A percentile compares a stretch with the other conserved stretches of the same genome.
These are phyloP conservation scores for Epizoanthus scotinus DNA, from an alignment of 92 coral and sea anemone species.

Conservation along the genomic window DNA sequence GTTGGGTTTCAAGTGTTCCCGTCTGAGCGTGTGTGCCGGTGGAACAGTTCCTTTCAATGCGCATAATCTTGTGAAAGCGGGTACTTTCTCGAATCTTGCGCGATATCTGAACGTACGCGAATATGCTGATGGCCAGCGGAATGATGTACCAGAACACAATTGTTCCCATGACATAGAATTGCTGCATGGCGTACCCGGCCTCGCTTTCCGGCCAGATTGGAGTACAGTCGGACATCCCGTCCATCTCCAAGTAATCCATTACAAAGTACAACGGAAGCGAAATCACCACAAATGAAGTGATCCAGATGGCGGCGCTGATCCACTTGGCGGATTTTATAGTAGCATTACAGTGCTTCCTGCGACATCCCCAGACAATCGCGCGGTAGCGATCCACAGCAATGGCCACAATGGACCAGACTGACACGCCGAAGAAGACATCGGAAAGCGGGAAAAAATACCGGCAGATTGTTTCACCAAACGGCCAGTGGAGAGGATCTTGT, in stretches of 20 bases:
- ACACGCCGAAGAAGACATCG: slow-evolving; percentile 85
- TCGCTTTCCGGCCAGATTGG: slow-evolving; percentile 20
- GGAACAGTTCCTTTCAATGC: slow-evolving; percentile 18
- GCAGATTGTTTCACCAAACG: slow-evolving; percentile 66
- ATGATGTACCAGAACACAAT: slow-evolving; percentile 59
- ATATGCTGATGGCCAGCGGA: slow-evolving; percentile 64
- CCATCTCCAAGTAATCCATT: slow-evolving; percentile 24
- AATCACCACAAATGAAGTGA: slow-evolving; percentile 7
- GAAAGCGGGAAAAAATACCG: slow-evolving; percentile 66
- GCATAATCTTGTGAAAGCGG: slow-evolving; percentile 56
- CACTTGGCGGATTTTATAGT: slow-evolving; percentile 20
- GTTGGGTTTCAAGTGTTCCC: neutral
- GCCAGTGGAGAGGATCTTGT: slow-evolving; percentile 72
- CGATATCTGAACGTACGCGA: slow-evolving; percentile 73
- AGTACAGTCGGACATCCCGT: slow-evolving; percentile 1
- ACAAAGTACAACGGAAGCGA: slow-evolving; percentile 20
- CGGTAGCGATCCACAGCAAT: slow-evolving; percentile 85
- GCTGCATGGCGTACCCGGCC: slow-evolving; percentile 1
- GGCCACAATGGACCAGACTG: slow-evolving; percentile 88
- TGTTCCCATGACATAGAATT: slow-evolving; percentile 46
- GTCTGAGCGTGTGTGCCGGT: neutral
- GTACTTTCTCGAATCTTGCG: slow-evolving; percentile 67
- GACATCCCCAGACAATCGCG: slow-evolving; percentile 39
- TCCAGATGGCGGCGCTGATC: slow-evolving; percentile 15
- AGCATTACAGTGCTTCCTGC: slow-evolving; percentile 18